Evolutionary conservation across 2,113 vertebrate species (phyloP), one percentile per base, ranked within the genome.

Genomic region (Tetrax tetrax): DNA sequence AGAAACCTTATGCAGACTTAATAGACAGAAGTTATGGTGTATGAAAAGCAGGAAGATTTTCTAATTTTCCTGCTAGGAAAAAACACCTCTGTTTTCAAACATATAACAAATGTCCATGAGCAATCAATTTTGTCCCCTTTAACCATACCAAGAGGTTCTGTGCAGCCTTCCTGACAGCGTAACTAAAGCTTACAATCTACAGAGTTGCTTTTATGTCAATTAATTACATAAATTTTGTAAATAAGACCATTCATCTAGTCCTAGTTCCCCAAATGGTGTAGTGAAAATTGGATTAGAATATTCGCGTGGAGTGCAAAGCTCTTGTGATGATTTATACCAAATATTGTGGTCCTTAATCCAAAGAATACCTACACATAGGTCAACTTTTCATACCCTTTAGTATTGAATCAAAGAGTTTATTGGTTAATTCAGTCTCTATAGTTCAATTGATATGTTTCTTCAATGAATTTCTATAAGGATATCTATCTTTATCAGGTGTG

Each of bases 91-190:
- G 14, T 37, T 74, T 91, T 38, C 6, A 60, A 84, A 50, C 2
- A 7, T 0, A 0, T 38, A 21, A 54, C 15, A 28, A 13, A 21
- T 69, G 12, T 65, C 6, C 23, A 24, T 4, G 4, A 63, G 10
- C 15, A 85, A 24, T 38, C 3, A 31, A 14, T 93, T 95, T 91
- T 38, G 9, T 24, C 3, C 1, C 14, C 5, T 63, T 81, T 38
- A 86, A 12, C 20, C 18, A 43, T 8, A 4, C 3, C 18, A 70
- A 41, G 33, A 59, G 5, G 3, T 43, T 70, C 33, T 69, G 7
- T 65, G 11, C 7, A 70, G 7, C 16, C 25, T 54, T 92, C 14
- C 10, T 70, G 21, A 31, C 20, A 29, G 13, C 18, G 37, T 21
- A 80, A 53, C 12, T 50, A 27, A 8, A 63, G 25, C 2, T 74